phyloP scores from a whole-genome alignment of 2,888 invertebrate species.

The Dryocosmus kuriphilus region DNA sequence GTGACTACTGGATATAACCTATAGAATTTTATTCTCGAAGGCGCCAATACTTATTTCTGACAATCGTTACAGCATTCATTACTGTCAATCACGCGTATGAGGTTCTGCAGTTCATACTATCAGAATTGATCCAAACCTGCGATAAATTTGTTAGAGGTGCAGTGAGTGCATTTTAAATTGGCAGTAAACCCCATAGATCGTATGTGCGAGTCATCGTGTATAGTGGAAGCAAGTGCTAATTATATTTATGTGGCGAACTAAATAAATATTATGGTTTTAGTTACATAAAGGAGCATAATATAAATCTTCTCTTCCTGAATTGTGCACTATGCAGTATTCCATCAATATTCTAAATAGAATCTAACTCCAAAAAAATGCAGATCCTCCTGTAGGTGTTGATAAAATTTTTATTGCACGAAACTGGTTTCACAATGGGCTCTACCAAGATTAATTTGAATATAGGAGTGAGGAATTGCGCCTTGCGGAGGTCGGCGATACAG shows the following conservation, averaged over 20 bases:
- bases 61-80: slow-evolving; percentile 33
- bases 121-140: slow-evolving; percentile 17
- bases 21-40: slow-evolving; percentile 9
- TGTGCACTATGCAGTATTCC: neutral
- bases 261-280: slow-evolving; percentile 3
- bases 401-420: neutral
- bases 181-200: neutral
- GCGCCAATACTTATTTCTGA: slow-evolving; percentile 29
- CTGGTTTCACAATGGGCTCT: slow-evolving; percentile 5
- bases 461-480: slow-evolving; percentile 45
- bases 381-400: neutral
- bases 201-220: neutral
- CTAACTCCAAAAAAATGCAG: neutral
- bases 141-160: slow-evolving; percentile 21
- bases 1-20: slow-evolving; percentile 23
- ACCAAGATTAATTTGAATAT: slow-evolving; percentile 55
- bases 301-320: neutral
- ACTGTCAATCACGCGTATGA: slow-evolving; percentile 5
- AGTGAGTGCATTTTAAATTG: slow-evolving; percentile 10
- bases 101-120: neutral
- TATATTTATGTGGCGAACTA: slow-evolving; percentile 26
- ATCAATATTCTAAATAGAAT: neutral
- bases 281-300: slow-evolving; percentile 13
- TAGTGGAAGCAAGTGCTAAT: neutral
- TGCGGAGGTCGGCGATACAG: slow-evolving; percentile 50